Conservation (phyloP, 1,140 invertebrate species). For the Brachionus plicatilis region DNA sequence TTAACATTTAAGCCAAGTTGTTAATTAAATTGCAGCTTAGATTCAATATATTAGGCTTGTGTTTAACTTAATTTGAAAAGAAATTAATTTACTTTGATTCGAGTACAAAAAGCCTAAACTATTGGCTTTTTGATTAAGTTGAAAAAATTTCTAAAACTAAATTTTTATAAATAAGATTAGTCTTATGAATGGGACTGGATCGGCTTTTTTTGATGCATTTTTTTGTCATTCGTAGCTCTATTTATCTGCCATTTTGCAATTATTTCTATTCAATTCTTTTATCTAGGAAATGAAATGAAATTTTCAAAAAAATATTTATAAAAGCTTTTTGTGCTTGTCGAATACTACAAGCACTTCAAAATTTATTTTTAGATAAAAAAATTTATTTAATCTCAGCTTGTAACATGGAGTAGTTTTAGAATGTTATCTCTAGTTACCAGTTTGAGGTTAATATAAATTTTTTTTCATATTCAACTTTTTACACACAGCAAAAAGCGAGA, state of each 20-base stretch:
- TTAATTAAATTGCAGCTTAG: constrained; percentile 7
- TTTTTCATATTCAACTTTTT: not conserved
- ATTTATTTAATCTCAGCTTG: constrained; percentile 41
- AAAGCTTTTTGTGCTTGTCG: not conserved
- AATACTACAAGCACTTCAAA: not conserved
- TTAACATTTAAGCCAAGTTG: not conserved
- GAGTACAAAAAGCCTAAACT: not conserved
- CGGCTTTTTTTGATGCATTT: not conserved
- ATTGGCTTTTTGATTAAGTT: not conserved
- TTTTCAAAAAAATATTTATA: not conserved
- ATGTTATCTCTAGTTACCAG: constrained; percentile 34
- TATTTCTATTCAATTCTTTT: not conserved
- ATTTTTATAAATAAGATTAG: not conserved
- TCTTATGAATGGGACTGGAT: not conserved
- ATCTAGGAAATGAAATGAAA: not conserved
- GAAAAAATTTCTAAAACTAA: not conserved
- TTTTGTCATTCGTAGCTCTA: not conserved
- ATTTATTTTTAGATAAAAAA: not conserved
- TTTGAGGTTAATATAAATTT: constrained; percentile 32
- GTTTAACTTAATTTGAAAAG: not conserved
- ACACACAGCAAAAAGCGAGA: not conserved
- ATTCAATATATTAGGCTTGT: not conserved
- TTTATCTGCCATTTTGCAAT: constrained; percentile 1
- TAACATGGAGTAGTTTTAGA: constrained; percentile 38
- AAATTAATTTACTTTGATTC: not conserved